A percentile compares a stretch with the other conserved stretches of the same genome.
These are phyloP conservation scores for Callospermophilus lateralis DNA, from an alignment of 2,113 vertebrate species.

Conservation along the genomic window DNA sequence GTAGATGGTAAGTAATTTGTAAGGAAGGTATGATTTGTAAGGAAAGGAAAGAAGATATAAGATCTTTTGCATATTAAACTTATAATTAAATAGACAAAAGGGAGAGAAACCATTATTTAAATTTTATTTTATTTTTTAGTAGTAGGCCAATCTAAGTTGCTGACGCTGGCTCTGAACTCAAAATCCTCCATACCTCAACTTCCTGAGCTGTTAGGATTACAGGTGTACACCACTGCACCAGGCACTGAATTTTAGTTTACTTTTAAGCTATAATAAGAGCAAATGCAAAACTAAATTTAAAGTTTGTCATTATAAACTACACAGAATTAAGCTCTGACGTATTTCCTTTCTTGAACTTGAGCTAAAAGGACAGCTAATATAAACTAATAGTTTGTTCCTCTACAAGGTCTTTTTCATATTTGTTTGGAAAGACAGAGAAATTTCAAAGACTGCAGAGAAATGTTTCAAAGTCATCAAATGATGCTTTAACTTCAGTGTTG, in stretches of 20 bases:
- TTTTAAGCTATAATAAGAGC: slow-evolving; percentile 1
- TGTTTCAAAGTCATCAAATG: not conserved
- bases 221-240: too few species aligned
- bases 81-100: slow-evolving; percentile 14
- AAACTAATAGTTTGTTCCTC: not conserved
- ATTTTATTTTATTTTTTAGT: slow-evolving; percentile 33
- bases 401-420: not conserved
- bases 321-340: not conserved
- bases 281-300: slow-evolving; percentile 20
- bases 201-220: too few species aligned
- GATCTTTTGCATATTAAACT: not conserved
- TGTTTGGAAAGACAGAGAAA: slow-evolving; percentile 3
- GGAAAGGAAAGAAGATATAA: not conserved
- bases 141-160: too few species aligned
- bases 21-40: not conserved
- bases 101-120: slow-evolving; percentile 35
- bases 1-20: not conserved
- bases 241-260: not conserved
- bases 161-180: too few species aligned
- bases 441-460: not conserved
- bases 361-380: not conserved
- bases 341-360: not conserved
- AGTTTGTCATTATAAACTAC: not conserved
- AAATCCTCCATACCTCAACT: too few species aligned
- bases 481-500: not conserved